Percentiles rank a stretch among this genome's conserved stretches.
These are phyloP conservation scores for Eulemur albifrons DNA, from an alignment of 2,797 vertebrate species.

Conservation along the genomic window DNA sequence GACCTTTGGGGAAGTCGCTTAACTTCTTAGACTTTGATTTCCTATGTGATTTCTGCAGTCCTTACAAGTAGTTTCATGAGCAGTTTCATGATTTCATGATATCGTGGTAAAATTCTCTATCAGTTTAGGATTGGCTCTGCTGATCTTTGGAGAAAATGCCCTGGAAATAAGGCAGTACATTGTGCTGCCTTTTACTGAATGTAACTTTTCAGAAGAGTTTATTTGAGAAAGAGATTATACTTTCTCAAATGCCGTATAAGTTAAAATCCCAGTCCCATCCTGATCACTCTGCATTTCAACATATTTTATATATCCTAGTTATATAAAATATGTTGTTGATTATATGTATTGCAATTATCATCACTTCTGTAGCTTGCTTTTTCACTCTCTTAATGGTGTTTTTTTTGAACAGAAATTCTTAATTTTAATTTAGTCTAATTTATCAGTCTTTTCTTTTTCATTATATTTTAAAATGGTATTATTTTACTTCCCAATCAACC, in stretches of 20 bases:
- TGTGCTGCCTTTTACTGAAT: slow-evolving; percentile 20
- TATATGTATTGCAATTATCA: not conserved
- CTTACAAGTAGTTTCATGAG: not conserved
- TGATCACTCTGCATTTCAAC: not conserved
- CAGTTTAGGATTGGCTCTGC: slow-evolving; percentile 4
- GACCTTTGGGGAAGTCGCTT: not conserved
- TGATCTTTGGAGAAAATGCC: slow-evolving; percentile 51
- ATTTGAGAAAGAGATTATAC: not conserved
- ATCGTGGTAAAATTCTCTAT: slow-evolving; percentile 11
- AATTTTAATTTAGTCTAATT: slow-evolving; percentile 44
- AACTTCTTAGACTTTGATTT: slow-evolving; percentile 25
- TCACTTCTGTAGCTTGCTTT: slow-evolving; percentile 43
- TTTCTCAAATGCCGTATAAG: slow-evolving; percentile 29
- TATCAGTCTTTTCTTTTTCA: slow-evolving; percentile 48
- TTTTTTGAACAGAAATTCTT: slow-evolving; percentile 55
- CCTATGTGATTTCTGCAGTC: not conserved
- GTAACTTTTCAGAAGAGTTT: slow-evolving; percentile 46
- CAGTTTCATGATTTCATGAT: slow-evolving; percentile 7
- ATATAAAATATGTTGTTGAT: not conserved
- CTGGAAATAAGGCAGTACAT: not conserved
- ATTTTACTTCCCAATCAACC: slow-evolving; percentile 45
- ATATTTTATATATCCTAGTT: slow-evolving; percentile 28
- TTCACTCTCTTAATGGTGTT: not conserved
- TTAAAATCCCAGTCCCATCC: slow-evolving; percentile 15
- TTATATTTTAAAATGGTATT: slow-evolving; percentile 50